phyloP scores from a whole-genome alignment of 2,888 invertebrate genomes.

The Yponomeuta evonymella region DNA sequence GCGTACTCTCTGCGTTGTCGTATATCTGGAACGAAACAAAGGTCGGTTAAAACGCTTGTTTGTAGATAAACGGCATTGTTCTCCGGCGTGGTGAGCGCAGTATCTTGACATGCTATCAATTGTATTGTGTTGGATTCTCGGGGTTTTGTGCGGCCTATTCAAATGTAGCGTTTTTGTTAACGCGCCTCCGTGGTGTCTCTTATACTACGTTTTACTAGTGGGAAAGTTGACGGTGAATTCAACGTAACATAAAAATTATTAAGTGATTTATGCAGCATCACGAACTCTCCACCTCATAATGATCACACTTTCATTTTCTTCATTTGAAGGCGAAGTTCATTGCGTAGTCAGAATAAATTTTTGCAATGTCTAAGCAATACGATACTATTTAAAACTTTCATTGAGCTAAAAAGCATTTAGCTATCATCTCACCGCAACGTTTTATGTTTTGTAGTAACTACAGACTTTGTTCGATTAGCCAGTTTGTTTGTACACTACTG shows the following conservation, averaged over 20 bases:
- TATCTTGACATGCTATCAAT: conserved; percentile 13
- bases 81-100: background rate
- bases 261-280: background rate
- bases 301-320: background rate
- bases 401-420: no score
- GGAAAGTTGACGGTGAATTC: conserved; percentile 6
- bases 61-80: conserved; percentile 13
- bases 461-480: background rate
- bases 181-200: background rate
- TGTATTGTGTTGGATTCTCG: conserved; percentile 10
- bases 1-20: conserved; percentile 69
- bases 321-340: background rate
- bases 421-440: background rate
- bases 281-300: conserved; percentile 2
- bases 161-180: conserved; percentile 10
- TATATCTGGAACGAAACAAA: conserved; percentile 55
- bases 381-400: background rate
- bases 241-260: conserved; percentile 1
- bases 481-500: background rate
- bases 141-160: conserved; percentile 12
- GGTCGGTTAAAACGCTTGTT: conserved; percentile 4
- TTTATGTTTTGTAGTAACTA: background rate
- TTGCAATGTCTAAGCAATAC: background rate
- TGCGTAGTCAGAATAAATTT: background rate
- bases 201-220: background rate